Evolutionary conservation across 2,113 vertebrate genomes (phyloP), one percentile per base, ranked within the genome.

Genomic region (Peromyscus leucopus): DNA sequence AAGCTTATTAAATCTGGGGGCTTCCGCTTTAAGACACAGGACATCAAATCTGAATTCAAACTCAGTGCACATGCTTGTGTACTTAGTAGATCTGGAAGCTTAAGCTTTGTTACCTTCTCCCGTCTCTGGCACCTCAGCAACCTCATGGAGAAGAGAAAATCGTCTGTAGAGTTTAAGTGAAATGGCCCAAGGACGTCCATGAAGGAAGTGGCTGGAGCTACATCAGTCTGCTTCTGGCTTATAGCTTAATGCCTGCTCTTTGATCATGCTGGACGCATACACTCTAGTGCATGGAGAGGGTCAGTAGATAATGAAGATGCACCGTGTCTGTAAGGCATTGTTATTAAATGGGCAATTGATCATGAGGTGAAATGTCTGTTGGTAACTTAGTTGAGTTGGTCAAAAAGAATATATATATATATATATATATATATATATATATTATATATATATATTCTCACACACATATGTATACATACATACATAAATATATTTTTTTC

Each of bases 311-410:
- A 55, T 46, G 87, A 59, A 80, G 48, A 1, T n/a, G 71, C 65
- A 57, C 83, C 57, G 31, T 94, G 69, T 33, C 84, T 74, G 24
- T 33, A 72, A 96, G 79, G 16, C 36, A 36, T 94, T 59, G 69
- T 26, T 46, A 94, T 69, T 92, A 85, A 93, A 57, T 2, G 33
- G 63, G 36, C 57, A 80, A 71, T 72, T 75, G 79, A 94, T 55
- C 82, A 15, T 46, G 42, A 95, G 48, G 15, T 76, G n/a, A 78
- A 55, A 80, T 63, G 11, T 48, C 15, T 71, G 46, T n/a, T 55
- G 57, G 76, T 59, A 71, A 79, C 24, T 89, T 89, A 65, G 93
- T 33, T 78, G 75, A 93, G 93, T 93, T 75, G 74, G 33, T 90
- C 94, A 90, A 95, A 89, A 69, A 17, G 26, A 12, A 10, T 57